Percentiles rank a stretch among this genome's conserved stretches.
phyloP scores from a whole-genome alignment of 1,140 invertebrate species.

The Neodiprion pinetum region DNA sequence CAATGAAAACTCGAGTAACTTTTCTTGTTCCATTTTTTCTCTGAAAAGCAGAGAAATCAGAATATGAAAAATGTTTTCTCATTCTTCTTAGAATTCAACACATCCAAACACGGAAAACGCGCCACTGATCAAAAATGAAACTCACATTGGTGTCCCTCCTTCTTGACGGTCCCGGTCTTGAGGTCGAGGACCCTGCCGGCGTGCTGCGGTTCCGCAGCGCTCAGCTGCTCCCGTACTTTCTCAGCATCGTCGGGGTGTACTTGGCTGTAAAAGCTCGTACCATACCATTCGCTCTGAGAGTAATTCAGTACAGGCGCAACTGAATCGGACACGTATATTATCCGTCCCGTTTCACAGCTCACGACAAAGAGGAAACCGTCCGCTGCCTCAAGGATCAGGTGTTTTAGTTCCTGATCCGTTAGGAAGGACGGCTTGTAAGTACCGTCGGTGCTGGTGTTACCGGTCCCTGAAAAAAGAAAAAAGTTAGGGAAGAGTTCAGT shows the following conservation, averaged over 20 bases:
- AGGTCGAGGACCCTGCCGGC: slow-evolving; percentile 95
- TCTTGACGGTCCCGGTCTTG: slow-evolving; percentile 98
- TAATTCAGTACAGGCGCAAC: slow-evolving; percentile 98
- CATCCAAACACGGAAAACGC: too few species aligned
- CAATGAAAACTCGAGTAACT: too few species aligned
- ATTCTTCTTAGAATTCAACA: not conserved
- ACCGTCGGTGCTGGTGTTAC: slow-evolving; percentile 92
- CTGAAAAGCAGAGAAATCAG: not conserved
- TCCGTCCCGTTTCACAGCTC: slow-evolving; percentile 94
- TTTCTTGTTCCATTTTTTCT: too few species aligned
- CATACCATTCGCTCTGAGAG: slow-evolving; percentile 96
- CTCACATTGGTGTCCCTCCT: slow-evolving; percentile 96
- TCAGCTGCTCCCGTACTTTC: slow-evolving; percentile 97
- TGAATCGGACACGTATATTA: slow-evolving; percentile 99
- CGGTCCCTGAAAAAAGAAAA: slow-evolving; percentile 75
- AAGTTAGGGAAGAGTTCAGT: slow-evolving; percentile 9
- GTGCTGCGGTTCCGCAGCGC: slow-evolving; percentile 95
- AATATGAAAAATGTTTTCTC: not conserved
- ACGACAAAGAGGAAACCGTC: slow-evolving; percentile 99
- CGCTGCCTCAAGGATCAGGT: slow-evolving; percentile 97
- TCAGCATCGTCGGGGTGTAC: slow-evolving; percentile 98
- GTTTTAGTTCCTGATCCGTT: slow-evolving; percentile 98
- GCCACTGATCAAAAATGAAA: slow-evolving; percentile 21
- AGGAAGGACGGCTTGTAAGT: slow-evolving; percentile 98
- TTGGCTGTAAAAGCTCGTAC: slow-evolving; percentile 92